Evolutionary conservation across 2,797 vertebrate genomes (phyloP), one percentile per base, ranked within the genome.

Genomic region (Phataginus tetradactyla): DNA sequence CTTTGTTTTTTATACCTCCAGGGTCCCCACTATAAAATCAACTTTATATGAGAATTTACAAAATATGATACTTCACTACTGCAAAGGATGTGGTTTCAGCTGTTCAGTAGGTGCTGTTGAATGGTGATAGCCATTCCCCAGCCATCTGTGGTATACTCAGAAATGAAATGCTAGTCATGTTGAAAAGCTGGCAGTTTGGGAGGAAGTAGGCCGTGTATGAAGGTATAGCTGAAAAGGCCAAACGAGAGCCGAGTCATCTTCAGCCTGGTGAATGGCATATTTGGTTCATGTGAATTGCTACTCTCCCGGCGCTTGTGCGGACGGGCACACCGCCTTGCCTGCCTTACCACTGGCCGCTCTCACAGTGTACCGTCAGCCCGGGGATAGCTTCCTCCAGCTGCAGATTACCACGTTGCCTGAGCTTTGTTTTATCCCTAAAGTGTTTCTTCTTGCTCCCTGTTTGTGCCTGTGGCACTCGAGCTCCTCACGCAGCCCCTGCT

Each of bases 51-150:
- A 34, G 27, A 69, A n/a, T 95, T 95, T 49, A 4, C 78, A 83
- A 94, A 91, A 27, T 29, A 45, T 53, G 74, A n/a, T 69, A 20
- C 17, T 77, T 92, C 25, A 10, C 90, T 71, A 51, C 68, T 90
- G n/a, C 34, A 55, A 86, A 95, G 86, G n/a, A 20, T 66, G 10
- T 79, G 77, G 20, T 77, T 84, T 87, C 84, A 51, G 51, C 90
- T 63, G 49, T 75, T 78, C 63, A 32, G 0, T 32, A 69, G 64
- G 7, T 83, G 10, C 32, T 45, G 45, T 12, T 45, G 45, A 45
- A 45, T 75, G 57, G 29, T 77, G 29, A 71, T 63, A 78, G 34
- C 37, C 20, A 5, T 55, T 83, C 18, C 3, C 27, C 32, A 72
- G 32, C 55, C 45, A 55, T n/a, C 11, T 13, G 0, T 61, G 51